Evolutionary conservation across 2,797 vertebrate genomes (phyloP).

Genomic region (Australoheros facetus): DNA sequence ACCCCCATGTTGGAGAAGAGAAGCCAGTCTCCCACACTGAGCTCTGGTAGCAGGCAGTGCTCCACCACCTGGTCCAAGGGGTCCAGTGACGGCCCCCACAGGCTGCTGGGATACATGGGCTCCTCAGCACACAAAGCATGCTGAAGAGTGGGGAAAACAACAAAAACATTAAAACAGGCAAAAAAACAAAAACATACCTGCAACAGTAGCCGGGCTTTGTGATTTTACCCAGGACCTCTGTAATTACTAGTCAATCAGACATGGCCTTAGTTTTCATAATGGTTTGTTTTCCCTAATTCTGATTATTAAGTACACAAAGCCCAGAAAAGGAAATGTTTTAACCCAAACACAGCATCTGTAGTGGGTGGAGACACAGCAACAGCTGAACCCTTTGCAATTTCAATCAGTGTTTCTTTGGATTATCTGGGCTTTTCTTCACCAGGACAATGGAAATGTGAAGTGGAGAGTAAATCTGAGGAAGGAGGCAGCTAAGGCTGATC

Average conservation of each 20-base stretch:
- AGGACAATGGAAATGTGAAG: background rate
- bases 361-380: background rate
- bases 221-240: background rate
- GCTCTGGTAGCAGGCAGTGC: conserved; percentile 93
- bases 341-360: background rate
- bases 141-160: conserved; percentile 40
- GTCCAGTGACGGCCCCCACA: conserved; percentile 96
- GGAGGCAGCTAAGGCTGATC: background rate
- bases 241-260: background rate
- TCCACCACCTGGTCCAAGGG: conserved; percentile 96
- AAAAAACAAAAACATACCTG: background rate
- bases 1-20: conserved; percentile 96
- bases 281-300: background rate
- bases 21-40: conserved; percentile 96
- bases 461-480: background rate
- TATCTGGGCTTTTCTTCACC: background rate
- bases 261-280: background rate
- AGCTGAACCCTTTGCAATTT: background rate
- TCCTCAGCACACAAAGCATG: conserved; percentile 77
- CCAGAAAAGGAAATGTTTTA: background rate
- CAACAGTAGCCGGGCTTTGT: background rate
- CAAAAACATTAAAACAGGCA: background rate
- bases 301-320: background rate
- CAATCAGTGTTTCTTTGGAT: background rate
- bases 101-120: conserved; percentile 91